Conservation (phyloP, 2,888 invertebrate genomes). For the Drosophila leonis region DNA sequence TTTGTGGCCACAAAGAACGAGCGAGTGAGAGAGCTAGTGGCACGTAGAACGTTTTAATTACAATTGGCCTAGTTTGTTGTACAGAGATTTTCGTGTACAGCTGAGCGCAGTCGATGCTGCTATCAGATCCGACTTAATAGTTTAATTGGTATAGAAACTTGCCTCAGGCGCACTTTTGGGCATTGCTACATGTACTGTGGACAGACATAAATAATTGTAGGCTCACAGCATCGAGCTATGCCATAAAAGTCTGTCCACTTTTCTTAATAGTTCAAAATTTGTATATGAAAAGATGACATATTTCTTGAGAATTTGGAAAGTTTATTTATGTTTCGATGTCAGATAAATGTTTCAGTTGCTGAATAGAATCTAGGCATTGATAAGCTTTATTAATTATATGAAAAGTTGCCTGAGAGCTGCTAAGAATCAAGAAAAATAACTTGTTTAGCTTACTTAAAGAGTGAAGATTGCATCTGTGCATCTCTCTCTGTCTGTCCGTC, state of each 20-base stretch:
- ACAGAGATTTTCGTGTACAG: slow-evolving; percentile 38
- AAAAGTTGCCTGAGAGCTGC: background rate
- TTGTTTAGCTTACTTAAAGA: background rate
- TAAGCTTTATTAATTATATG: too few relatives aligned
- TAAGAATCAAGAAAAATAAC: background rate
- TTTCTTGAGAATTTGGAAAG: slow-evolving; percentile 8
- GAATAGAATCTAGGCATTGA: background rate
- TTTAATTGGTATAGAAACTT: slow-evolving; percentile 66
- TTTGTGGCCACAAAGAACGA: slow-evolving; percentile 1
- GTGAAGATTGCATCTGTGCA: background rate
- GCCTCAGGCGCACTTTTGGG: slow-evolving; percentile 28
- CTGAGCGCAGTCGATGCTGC: slow-evolving; percentile 29
- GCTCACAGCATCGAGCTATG: slow-evolving; percentile 11
- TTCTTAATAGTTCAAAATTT: background rate
- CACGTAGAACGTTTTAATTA: slow-evolving; percentile 82
- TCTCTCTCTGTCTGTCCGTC: too few relatives aligned
- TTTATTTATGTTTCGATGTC: background rate
- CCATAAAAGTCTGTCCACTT: background rate
- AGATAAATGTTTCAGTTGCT: background rate
- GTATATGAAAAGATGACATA: slow-evolving; percentile 7
- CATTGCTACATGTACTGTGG: slow-evolving; percentile 14
- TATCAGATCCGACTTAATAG: slow-evolving; percentile 71
- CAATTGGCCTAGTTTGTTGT: slow-evolving; percentile 77
- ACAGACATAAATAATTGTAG: slow-evolving; percentile 19
- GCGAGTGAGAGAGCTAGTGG: slow-evolving; percentile 1